Percentiles rank a stretch among this genome's conserved stretches.
Conservation (phyloP, 2,113 vertebrate genomes). For the Himantopus leucocephalus region DNA sequence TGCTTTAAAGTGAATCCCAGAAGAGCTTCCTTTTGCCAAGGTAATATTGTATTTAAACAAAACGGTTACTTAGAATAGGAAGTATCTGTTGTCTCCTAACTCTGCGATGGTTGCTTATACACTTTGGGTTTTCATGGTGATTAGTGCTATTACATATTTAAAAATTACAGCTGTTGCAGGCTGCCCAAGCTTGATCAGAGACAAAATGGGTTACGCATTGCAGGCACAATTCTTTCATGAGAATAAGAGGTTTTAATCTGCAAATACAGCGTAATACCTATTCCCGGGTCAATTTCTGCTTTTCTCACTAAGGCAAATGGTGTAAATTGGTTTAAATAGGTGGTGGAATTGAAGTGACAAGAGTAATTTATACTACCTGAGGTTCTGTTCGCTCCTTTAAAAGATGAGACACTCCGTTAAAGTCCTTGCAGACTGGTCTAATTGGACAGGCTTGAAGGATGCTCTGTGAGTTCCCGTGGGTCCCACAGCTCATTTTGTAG, state of each 20-base stretch:
- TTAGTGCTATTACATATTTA: background rate
- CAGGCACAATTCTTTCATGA: background rate
- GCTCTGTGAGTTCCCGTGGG: background rate
- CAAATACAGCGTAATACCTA: background rate
- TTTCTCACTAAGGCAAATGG: slow-evolving; percentile 22
- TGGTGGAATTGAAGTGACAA: slow-evolving; percentile 56
- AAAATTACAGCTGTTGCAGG: background rate
- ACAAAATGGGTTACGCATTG: background rate
- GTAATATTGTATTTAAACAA: background rate
- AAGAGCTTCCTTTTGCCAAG: background rate
- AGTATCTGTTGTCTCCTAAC: background rate
- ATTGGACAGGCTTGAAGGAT: background rate
- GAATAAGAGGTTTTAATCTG: background rate
- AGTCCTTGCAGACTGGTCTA: background rate
- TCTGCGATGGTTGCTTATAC: background rate
- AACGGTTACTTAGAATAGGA: background rate
- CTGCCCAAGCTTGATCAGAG: background rate
- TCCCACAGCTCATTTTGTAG: background rate
- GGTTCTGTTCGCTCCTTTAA: background rate
- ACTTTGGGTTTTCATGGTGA: background rate
- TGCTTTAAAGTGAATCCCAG: background rate
- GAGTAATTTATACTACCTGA: slow-evolving; percentile 45
- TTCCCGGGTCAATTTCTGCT: slow-evolving; percentile 20
- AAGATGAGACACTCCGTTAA: background rate
- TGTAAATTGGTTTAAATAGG: slow-evolving; percentile 49